Conservation (phyloP, 2,113 vertebrate species). For the Dolichotis patagonum region DNA sequence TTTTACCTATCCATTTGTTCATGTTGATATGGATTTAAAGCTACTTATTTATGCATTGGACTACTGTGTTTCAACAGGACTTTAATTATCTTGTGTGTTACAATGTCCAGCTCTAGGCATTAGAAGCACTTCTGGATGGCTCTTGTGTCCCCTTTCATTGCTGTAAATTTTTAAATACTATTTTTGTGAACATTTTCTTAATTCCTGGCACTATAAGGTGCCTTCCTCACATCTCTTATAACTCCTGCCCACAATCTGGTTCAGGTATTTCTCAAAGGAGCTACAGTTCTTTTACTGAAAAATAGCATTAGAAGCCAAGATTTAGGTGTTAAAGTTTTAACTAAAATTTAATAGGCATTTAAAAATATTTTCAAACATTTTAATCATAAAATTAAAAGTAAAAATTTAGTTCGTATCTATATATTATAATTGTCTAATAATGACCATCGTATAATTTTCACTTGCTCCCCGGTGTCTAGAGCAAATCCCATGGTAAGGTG, state of each 20-base stretch:
- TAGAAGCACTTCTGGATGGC: background rate
- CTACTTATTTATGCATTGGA: background rate
- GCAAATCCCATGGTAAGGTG: background rate
- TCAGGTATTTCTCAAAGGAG: background rate
- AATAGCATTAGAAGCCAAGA: background rate
- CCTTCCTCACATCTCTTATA: background rate
- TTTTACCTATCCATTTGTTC: background rate
- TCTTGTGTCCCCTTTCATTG: background rate
- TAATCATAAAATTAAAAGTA: background rate
- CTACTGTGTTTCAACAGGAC: background rate
- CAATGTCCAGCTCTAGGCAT: background rate
- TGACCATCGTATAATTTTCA: background rate
- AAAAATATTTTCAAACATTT: background rate
- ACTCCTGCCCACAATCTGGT: background rate
- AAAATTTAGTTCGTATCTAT: background rate
- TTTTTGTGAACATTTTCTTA: background rate
- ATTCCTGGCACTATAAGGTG: background rate
- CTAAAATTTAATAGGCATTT: background rate
- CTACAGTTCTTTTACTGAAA: background rate
- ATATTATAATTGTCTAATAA: constrained; percentile 5
- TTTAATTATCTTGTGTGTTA: background rate
- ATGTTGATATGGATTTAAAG: background rate
- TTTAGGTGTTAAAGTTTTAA: background rate
- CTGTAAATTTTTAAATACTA: background rate
- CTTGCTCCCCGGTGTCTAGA: background rate